A percentile compares a stretch with the other conserved stretches of the same genome.
Conservation (phyloP, 1,140 invertebrate species). For the Zaprionus camerounensis region DNA sequence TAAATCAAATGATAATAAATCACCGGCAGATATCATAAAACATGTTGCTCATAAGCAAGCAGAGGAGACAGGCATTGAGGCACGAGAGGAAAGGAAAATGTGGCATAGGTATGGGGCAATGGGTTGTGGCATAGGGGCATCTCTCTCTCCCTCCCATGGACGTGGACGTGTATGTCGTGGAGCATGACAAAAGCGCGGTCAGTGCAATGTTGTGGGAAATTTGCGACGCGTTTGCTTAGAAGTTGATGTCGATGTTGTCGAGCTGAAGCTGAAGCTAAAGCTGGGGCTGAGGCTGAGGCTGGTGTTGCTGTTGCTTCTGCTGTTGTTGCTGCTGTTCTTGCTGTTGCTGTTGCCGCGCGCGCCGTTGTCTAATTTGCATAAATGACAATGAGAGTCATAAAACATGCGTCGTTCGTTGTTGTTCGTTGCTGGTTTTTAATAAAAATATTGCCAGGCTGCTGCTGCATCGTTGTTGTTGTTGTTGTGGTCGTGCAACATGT, state of each 20-base stretch:
- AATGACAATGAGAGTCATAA: conserved; percentile 84
- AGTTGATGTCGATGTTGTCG: not conserved
- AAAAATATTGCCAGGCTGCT: conserved; percentile 68
- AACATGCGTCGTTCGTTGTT: conserved; percentile 82
- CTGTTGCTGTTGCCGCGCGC: conserved; percentile 38
- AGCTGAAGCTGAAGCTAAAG: not conserved
- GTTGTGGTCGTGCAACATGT: conserved; percentile 78
- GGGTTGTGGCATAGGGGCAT: not conserved
- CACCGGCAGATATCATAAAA: conserved; percentile 84
- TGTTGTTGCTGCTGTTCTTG: conserved; percentile 31
- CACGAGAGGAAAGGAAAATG: conserved; percentile 24
- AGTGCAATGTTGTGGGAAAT: conserved; percentile 10
- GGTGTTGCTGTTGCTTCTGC: conserved; percentile 2
- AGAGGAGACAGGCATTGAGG: conserved; percentile 60
- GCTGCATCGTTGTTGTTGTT: conserved; percentile 47
- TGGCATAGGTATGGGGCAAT: conserved; percentile 13
- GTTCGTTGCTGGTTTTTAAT: conserved; percentile 60
- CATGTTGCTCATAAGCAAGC: conserved; percentile 76
- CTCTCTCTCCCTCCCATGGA: not conserved
- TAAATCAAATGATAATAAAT: conserved; percentile 84
- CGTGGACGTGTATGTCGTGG: conserved; percentile 9
- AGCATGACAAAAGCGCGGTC: conserved; percentile 12
- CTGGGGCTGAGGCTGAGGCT: not conserved
- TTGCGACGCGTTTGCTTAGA: conserved; percentile 9
- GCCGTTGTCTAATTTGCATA: conserved; percentile 80